Percentiles rank a stretch among this genome's conserved stretches.
These are phyloP conservation scores for Okamejei kenojei DNA, from an alignment of 2,797 vertebrate species.

Conservation along the genomic window DNA sequence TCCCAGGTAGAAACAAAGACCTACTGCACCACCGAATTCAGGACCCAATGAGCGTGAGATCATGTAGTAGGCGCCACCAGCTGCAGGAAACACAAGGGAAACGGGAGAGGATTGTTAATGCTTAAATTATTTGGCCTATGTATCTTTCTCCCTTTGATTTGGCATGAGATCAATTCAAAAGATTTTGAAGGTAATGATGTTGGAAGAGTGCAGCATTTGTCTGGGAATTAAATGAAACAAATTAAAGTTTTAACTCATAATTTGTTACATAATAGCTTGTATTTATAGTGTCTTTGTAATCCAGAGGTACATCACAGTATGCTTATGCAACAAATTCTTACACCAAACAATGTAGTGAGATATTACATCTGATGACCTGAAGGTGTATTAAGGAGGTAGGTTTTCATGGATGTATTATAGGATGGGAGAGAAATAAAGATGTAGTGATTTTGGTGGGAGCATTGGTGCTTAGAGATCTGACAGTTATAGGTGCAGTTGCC, in stretches of 20 bases:
- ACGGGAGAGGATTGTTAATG: neutral
- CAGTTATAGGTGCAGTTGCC: no score
- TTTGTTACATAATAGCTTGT: neutral
- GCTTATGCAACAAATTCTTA: no score
- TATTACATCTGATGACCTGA: no score
- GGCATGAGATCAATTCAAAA: neutral
- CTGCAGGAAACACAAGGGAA: slow-evolving; percentile 56
- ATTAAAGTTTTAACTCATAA: neutral
- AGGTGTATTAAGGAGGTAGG: no score
- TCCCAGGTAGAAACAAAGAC: slow-evolving; percentile 96
- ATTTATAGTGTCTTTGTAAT: no score
- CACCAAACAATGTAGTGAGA: no score
- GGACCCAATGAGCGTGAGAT: slow-evolving; percentile 94
- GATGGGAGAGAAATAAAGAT: no score
- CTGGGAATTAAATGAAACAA: neutral
- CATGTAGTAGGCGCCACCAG: slow-evolving; percentile 98
- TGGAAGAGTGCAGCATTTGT: neutral
- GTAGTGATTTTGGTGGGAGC: no score
- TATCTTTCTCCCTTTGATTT: neutral
- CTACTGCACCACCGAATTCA: slow-evolving; percentile 91
- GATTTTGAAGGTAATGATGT: neutral
- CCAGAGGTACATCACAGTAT: no score
- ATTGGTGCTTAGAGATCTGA: no score
- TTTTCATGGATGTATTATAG: no score
- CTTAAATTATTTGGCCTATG: neutral